Evolutionary conservation across 2,888 invertebrate species (phyloP), one percentile per base, ranked within the genome.

Genomic region (Druceiella hillmani): DNA sequence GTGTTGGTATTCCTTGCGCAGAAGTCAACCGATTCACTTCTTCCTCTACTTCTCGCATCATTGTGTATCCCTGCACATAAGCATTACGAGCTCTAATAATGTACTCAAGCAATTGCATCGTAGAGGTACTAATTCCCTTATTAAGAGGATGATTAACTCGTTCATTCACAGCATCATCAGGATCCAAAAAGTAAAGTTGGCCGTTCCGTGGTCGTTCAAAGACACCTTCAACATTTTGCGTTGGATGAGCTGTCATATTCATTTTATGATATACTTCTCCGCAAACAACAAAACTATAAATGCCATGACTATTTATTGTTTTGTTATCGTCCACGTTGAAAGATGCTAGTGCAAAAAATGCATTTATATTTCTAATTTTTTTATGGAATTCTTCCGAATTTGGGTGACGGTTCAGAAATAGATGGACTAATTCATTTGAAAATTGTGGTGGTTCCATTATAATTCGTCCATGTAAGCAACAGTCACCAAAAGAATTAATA

Each of bases 31-130:
- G 39, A 40, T 43, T 43, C 37, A 43, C 37, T 43, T 43, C 40
- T n/a, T 43, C 37, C 37, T 43, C 43, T 41, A 43, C 40, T 43
- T 43, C 43, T 40, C 43, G 43, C 41, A 39, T 41, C 41, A 41
- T 41, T 38, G 33, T 41, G 32, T 44, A 41, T 35, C 41, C 44
- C 38, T 44, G 38, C 35, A 28, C 31, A 40, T 41, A 41, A 34
- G 34, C 33, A 41, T 41, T 41, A 34, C 35, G 41, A 33, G 37
- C 33, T 37, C 41, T 34, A 37, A 41, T 39, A 34, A 33, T 39
- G 15, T 34, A 39, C 34, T 39, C 39, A 33, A 39, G 31, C 35
- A 42, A 39, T 34, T 36, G 20, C 37, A 41, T 43, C 37, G 36
- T 36, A 36, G 43, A 43, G 40, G 40, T 43, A 40, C 30, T 40